These are phyloP conservation scores for Molossus alvarezi DNA, from an alignment of 2,797 vertebrate species.

Conservation along the genomic window DNA sequence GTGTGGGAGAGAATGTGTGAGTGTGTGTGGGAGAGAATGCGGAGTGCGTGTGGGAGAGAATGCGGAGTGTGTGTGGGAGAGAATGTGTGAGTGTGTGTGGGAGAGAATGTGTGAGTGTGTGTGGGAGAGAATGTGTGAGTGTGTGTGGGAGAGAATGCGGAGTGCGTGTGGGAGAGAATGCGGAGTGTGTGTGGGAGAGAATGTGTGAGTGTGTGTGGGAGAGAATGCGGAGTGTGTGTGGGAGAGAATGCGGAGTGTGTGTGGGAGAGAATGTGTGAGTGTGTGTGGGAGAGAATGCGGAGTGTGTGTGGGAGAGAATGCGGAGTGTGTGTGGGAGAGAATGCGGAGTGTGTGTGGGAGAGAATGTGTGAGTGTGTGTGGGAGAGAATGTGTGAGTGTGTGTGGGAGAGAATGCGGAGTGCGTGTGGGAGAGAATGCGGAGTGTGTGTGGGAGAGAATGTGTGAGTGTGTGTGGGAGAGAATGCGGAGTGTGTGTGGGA, in stretches of 20 bases:
- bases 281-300: too few relatives aligned
- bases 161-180: background rate
- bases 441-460: background rate
- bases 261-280: background rate
- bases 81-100: too few relatives aligned
- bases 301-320: background rate
- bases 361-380: background rate
- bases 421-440: background rate
- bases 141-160: too few relatives aligned
- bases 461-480: background rate
- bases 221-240: background rate
- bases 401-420: background rate
- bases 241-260: background rate
- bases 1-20: too few relatives aligned
- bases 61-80: too few relatives aligned
- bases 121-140: too few relatives aligned
- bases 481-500: background rate
- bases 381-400: too few relatives aligned
- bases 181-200: background rate
- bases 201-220: background rate
- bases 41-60: too few relatives aligned
- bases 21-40: too few relatives aligned
- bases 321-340: rapidly evolving
- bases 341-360: background rate
- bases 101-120: too few relatives aligned